Percentiles rank a stretch among this genome's conserved stretches.
Evolutionary conservation across 2,797 vertebrate genomes (phyloP).

Genomic region (Tinamus major): DNA sequence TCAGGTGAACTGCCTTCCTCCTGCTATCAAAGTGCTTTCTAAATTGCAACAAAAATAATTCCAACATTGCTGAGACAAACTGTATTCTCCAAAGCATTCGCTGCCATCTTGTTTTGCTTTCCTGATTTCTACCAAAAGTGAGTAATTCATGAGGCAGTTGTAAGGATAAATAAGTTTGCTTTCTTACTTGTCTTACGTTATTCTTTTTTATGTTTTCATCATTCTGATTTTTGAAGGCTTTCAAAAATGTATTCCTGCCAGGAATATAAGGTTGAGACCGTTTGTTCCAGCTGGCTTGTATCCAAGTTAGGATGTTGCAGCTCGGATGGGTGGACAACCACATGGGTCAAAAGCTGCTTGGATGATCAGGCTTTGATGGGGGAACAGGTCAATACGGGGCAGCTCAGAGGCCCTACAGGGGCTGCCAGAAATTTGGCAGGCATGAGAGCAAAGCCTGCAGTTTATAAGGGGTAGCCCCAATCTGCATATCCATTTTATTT

Average conservation of each 20-base stretch:
- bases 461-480: no score
- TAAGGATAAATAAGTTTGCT: neutral
- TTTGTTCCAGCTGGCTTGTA: neutral
- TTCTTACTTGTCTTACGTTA: neutral
- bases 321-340: neutral
- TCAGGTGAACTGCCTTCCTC: neutral
- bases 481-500: no score
- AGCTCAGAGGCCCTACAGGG: neutral
- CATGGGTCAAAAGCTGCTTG: neutral
- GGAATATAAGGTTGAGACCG: neutral
- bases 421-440: rapidly evolving
- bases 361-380: neutral
- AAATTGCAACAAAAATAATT: neutral
- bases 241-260: neutral
- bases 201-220: neutral
- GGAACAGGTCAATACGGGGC: rapidly evolving
- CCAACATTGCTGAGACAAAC: neutral
- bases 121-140: slow-evolving; percentile 6
- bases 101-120: neutral
- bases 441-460: neutral
- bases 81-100: neutral
- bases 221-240: neutral
- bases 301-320: neutral
- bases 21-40: neutral
- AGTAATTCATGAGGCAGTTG: neutral